phyloP scores from a whole-genome alignment of 37 sponge, comb jelly and placozoan species.

The Bolinopsis microptera region DNA sequence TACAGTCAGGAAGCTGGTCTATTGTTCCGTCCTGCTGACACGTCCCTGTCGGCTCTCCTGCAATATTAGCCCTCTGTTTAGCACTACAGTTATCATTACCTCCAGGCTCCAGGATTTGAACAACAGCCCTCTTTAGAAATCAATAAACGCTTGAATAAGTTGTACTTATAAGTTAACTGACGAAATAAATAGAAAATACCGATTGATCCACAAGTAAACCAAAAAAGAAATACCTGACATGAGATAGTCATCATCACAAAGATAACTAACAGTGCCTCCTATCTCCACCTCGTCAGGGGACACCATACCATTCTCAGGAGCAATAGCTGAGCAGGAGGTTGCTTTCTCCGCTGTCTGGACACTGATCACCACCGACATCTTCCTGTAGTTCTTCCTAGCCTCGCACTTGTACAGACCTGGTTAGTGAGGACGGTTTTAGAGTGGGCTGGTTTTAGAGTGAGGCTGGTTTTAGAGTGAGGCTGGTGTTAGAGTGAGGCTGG shows the following conservation, averaged over 20 bases:
- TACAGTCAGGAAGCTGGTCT: not conserved
- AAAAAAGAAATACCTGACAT: too few relatives aligned
- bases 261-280: not conserved
- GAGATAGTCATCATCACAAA: not conserved
- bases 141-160: too few relatives aligned
- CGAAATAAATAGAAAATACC: too few relatives aligned
- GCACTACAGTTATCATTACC: too few relatives aligned
- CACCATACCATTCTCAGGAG: not conserved
- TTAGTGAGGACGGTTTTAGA: too few relatives aligned
- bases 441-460: too few relatives aligned
- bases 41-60: not conserved
- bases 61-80: not conserved
- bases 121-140: too few relatives aligned
- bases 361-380: not conserved
- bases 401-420: conserved; percentile 24
- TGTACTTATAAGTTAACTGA: too few relatives aligned
- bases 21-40: not conserved
- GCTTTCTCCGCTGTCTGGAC: conserved; percentile 6
- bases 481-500: too few relatives aligned
- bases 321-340: not conserved
- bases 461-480: too few relatives aligned
- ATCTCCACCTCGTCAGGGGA: not conserved
- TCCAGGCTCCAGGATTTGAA: too few relatives aligned
- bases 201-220: too few relatives aligned
- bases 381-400: conserved; percentile 10